phyloP scores from a whole-genome alignment of 2,113 vertebrate genomes.

The Gracilinanus agilis region DNA sequence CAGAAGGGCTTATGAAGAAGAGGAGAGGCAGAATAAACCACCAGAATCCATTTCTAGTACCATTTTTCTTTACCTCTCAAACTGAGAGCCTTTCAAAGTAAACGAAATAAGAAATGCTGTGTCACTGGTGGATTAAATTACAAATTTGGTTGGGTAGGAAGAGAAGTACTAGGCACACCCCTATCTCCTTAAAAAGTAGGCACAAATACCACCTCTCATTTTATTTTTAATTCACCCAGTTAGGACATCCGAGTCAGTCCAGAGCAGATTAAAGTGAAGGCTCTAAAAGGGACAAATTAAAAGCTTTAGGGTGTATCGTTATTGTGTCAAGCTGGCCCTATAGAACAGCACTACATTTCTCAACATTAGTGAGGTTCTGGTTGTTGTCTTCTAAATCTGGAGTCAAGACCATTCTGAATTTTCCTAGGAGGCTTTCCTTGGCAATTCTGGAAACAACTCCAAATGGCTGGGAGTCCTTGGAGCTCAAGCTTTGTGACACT shows the following conservation, averaged over 20 bases:
- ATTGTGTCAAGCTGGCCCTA: background rate
- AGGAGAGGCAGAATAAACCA: constrained; percentile 6
- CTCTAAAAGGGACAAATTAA: constrained; percentile 22
- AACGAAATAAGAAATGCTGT: constrained; percentile 8
- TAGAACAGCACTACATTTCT: background rate
- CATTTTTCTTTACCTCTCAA: background rate
- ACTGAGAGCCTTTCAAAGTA: constrained; percentile 41
- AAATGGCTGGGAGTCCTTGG: constrained; percentile 18
- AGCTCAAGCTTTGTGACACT: background rate
- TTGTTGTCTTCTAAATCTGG: background rate
- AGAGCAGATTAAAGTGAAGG: constrained; percentile 6
- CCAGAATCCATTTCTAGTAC: constrained; percentile 11
- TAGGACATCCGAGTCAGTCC: background rate
- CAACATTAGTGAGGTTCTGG: background rate
- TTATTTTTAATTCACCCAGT: constrained; percentile 20
- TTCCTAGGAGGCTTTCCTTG: background rate
- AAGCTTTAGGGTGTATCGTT: background rate
- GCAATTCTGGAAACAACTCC: background rate
- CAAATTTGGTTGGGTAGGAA: background rate
- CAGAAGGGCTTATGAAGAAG: background rate
- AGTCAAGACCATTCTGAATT: background rate
- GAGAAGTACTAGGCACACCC: background rate
- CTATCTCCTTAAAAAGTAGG: background rate
- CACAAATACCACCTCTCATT: background rate
- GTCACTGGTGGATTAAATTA: background rate